A percentile compares a stretch with the other conserved stretches of the same genome.
Evolutionary conservation across 2,888 invertebrate genomes (phyloP).

Genomic region (Caenorhabditis sp.): DNA sequence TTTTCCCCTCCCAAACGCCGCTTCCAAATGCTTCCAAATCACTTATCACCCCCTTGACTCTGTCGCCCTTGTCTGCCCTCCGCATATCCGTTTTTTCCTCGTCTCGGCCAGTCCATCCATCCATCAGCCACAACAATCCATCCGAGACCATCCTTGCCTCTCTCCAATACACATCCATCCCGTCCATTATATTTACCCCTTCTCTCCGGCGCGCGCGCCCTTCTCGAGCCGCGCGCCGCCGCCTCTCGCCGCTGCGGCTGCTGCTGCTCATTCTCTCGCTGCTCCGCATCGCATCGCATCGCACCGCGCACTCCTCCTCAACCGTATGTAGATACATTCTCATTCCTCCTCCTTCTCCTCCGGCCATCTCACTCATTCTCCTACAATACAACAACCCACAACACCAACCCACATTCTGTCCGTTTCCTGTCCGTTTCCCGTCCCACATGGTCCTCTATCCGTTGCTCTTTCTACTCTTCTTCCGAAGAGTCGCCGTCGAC

Average conservation of each 20-base stretch:
- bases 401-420: too few species aligned
- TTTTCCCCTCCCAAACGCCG: too few species aligned
- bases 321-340: conserved; percentile 58
- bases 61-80: not conserved
- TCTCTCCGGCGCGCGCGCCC: conserved; percentile 30
- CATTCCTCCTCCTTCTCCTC: conserved; percentile 15
- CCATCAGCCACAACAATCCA: conserved; percentile 35
- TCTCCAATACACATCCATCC: conserved; percentile 5
- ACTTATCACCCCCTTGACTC: not conserved
- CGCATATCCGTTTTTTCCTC: conserved; percentile 42
- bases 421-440: not conserved
- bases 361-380: conserved; percentile 33
- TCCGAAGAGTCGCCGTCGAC: conserved; percentile 31
- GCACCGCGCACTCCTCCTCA: conserved; percentile 22
- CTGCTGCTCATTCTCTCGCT: conserved; percentile 18
- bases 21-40: too few species aligned
- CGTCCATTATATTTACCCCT: conserved; percentile 50
- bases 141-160: too few species aligned
- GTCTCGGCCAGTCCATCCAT: too few species aligned
- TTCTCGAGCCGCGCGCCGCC: conserved; percentile 30
- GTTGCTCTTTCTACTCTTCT: conserved; percentile 55
- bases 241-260: conserved; percentile 16
- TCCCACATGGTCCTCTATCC: conserved; percentile 49
- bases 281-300: too few species aligned
- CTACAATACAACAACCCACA: conserved; percentile 29